Evolutionary conservation across 2,113 vertebrate genomes (phyloP), one percentile per base, ranked within the genome.

Genomic region (Thinocorus orbignyianus): DNA sequence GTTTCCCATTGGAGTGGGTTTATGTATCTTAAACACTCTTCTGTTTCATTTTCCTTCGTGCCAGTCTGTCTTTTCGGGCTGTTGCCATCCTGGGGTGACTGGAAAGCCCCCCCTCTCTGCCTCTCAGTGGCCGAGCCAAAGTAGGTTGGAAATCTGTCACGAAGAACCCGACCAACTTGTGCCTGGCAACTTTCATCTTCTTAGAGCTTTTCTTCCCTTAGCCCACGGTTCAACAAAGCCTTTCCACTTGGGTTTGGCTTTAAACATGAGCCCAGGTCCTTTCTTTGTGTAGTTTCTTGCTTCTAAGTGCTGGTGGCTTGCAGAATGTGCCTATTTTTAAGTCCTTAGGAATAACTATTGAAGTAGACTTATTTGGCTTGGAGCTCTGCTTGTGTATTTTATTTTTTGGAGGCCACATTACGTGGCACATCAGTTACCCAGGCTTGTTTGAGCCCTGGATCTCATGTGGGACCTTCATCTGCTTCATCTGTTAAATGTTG

Each of bases 251-350:
- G 73, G 41, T 18, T 81, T 65, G 60, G 57, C 66, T 86, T 89
- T 88, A 9, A 81, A 37, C 1, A 0, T 3, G 0, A 64, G 55
- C 9, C 39, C 68, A 18, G 11, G 30, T 33, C 76, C 25, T 13
- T 48, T 18, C 74, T 81, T 48, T 15, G 18, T 22, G 60, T 22
- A 33, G 12, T 64, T 86, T 71, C 51, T 81, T 44, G 30, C 44
- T 69, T 48, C 28, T 24, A 49, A 44, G 41, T 70, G 72, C 30
- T 19, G 17, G n/a, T 5, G 12, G 13, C 54, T n/a, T 17, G 24
- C 76, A 81, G 72, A 58, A 44, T 16, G 41, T 33, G 44, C 55
- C 66, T n/a, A 4, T 68, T 87, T 93, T 82, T 37, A 41, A 68
- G 60, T 46, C 44, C 48, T 31, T 61, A 7, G 13, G 62, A 61